Evolutionary conservation across 2,888 invertebrate genomes (phyloP).

Genomic region (Torymus auratus): DNA sequence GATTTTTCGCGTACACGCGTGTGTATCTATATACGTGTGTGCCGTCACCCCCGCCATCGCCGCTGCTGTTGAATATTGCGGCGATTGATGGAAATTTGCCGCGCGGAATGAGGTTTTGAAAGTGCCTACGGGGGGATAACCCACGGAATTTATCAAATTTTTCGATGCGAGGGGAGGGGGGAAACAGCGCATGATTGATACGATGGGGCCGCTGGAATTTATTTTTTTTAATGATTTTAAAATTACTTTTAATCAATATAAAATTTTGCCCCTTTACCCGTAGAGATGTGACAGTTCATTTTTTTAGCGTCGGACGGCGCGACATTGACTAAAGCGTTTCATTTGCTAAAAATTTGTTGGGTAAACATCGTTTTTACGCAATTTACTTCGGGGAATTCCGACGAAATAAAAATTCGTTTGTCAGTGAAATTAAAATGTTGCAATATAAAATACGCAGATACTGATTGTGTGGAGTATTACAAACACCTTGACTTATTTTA

Average conservation of each 20-base stretch:
- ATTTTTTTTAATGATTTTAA: conserved; percentile 41
- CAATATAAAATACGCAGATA: no score
- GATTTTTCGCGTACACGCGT: conserved; percentile 10
- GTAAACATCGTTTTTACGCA: no score
- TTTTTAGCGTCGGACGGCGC: neutral
- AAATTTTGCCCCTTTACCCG: neutral
- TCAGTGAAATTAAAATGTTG: no score
- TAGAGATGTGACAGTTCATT: no score
- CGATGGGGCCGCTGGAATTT: neutral
- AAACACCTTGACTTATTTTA: no score
- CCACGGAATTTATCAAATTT: conserved; percentile 46
- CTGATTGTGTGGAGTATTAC: no score
- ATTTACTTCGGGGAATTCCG: no score
- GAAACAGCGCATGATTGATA: conserved; percentile 31
- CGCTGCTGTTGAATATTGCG: conserved; percentile 37
- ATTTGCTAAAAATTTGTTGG: neutral
- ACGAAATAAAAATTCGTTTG: no score
- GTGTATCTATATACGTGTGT: no score
- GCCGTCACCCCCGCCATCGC: no score
- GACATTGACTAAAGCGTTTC: neutral
- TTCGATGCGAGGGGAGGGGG: neutral
- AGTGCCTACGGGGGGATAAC: conserved; percentile 11
- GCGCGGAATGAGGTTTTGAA: conserved; percentile 29
- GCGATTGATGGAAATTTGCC: conserved; percentile 54
- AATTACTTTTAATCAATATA: conserved; percentile 25